Percentiles rank a stretch among this genome's conserved stretches.
These are phyloP conservation scores for Aphaenogaster ashmeadi DNA, from an alignment of 1,140 invertebrate genomes.

Conservation along the genomic window DNA sequence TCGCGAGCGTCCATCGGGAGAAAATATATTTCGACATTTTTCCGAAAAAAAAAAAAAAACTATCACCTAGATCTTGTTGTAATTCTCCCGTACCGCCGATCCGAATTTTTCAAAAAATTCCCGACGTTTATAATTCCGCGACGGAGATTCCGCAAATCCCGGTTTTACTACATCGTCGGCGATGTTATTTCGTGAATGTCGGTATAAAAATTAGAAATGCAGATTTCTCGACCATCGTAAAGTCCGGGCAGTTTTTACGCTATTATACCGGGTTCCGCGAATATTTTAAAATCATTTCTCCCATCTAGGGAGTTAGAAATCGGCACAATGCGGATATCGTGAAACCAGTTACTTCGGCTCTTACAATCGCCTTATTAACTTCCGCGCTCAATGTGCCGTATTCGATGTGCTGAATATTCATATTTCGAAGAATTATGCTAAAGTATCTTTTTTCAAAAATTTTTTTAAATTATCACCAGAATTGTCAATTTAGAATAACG, in stretches of 20 bases:
- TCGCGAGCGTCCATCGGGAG: neutral
- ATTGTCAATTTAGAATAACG: neutral
- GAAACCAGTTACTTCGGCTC: neutral
- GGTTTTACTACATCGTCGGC: conserved; percentile 44
- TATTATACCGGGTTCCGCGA: conserved; percentile 32
- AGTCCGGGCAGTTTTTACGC: conserved; percentile 39
- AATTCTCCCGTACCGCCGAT: conserved; percentile 32
- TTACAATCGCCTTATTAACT: neutral
- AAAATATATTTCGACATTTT: conserved; percentile 49
- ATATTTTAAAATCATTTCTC: conserved; percentile 52
- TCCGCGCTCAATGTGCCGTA: neutral
- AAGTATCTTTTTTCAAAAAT: neutral
- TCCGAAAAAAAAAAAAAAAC: neutral
- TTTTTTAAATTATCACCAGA: neutral
- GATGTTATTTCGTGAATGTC: conserved; percentile 58
- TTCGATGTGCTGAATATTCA: neutral
- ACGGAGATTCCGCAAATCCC: conserved; percentile 53
- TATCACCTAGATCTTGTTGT: conserved; percentile 46
- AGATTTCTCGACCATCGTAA: conserved; percentile 39
- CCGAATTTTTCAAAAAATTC: conserved; percentile 54
- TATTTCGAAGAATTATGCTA: neutral
- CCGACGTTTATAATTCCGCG: conserved; percentile 37
- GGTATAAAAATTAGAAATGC: conserved; percentile 65
- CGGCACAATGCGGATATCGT: neutral
- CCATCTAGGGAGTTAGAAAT: neutral